Evolutionary conservation across 37 sponge, comb jelly and placozoan species (phyloP).

Genomic region (Amphimedon queenslandica): DNA sequence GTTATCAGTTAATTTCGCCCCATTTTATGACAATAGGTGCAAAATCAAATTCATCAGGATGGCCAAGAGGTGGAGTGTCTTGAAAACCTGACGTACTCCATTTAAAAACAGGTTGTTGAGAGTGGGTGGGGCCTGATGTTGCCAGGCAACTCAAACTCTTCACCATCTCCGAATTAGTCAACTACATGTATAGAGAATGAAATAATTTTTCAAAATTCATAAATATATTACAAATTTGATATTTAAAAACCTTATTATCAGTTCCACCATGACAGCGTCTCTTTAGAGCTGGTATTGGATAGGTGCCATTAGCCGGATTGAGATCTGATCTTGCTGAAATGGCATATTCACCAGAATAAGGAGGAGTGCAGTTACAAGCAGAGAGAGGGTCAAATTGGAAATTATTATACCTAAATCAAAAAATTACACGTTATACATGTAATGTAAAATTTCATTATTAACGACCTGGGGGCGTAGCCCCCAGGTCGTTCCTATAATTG

Average conservation of each 20-base stretch:
- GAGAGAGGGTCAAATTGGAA: constrained; percentile 89
- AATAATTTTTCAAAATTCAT: neutral
- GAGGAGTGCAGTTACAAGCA: constrained; percentile 89
- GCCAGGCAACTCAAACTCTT: constrained; percentile 35
- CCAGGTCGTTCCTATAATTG: no score
- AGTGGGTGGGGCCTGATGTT: constrained; percentile 85
- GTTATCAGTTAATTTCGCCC: neutral
- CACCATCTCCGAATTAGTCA: constrained; percentile 38
- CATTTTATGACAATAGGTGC: constrained; percentile 37
- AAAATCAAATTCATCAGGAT: constrained; percentile 86
- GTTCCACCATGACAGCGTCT: constrained; percentile 90
- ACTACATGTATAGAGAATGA: constrained; percentile 7
- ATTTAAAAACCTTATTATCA: constrained; percentile 75
- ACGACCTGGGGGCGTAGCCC: no score
- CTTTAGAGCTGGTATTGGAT: constrained; percentile 77
- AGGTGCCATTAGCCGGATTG: constrained; percentile 88
- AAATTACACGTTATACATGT: neutral
- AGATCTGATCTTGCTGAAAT: constrained; percentile 94
- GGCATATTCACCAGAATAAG: constrained; percentile 89
- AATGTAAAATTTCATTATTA: neutral
- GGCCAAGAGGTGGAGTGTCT: constrained; percentile 67
- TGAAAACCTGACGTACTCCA: constrained; percentile 86
- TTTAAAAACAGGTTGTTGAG: constrained; percentile 87
- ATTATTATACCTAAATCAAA: constrained; percentile 80
- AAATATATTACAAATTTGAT: neutral